phyloP scores from a whole-genome alignment of 2,113 vertebrate species.

The Cairina moschata region DNA sequence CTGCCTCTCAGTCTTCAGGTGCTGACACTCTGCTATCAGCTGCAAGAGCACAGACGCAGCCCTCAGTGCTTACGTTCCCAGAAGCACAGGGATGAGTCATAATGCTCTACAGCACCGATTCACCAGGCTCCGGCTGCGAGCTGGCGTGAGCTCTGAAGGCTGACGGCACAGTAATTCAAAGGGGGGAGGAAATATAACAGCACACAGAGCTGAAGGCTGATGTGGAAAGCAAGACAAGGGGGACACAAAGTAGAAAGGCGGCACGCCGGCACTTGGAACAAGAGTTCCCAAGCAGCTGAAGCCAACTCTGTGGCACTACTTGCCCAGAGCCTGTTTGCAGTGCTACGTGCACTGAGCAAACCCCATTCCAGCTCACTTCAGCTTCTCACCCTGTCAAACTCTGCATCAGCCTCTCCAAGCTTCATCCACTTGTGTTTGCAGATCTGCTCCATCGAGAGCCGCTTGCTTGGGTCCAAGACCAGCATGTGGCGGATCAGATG shows the following conservation, averaged over 20 bases:
- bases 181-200: background rate
- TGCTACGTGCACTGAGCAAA: background rate
- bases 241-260: background rate
- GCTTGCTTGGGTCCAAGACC: slow-evolving; percentile 92
- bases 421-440: slow-evolving; percentile 99
- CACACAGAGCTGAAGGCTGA: fast-evolving
- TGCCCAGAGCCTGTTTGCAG: fast-evolving
- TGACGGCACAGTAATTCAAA: background rate
- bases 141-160: background rate
- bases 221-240: background rate
- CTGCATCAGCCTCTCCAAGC: slow-evolving; percentile 90
- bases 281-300: background rate
- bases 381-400: slow-evolving; percentile 91
- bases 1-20: slow-evolving; percentile 92
- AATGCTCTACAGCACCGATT: fast-evolving
- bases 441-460: slow-evolving; percentile 98
- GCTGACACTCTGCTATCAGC: slow-evolving; percentile 95
- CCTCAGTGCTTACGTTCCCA: background rate
- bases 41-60: slow-evolving; percentile 46
- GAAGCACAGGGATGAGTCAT: background rate
- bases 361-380: background rate
- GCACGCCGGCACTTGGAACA: fast-evolving
- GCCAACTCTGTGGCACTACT: fast-evolving
- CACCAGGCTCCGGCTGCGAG: background rate
- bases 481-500: slow-evolving; percentile 99